These are phyloP conservation scores for Erebia palarica DNA, from an alignment of 2,888 invertebrate species.

Conservation along the genomic window DNA sequence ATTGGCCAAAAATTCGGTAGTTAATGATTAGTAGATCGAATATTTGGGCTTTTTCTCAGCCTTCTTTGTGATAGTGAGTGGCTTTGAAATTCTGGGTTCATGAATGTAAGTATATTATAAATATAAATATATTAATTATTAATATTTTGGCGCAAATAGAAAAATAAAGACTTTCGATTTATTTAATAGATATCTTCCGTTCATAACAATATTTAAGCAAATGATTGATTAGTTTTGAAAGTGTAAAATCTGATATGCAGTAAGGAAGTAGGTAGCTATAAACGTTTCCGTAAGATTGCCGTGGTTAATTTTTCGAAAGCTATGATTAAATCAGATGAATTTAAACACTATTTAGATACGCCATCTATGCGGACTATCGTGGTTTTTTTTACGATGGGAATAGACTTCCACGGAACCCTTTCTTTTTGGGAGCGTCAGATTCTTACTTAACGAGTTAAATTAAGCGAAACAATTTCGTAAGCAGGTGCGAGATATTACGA, in stretches of 20 bases:
- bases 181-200: not conserved
- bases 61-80: too few relatives aligned
- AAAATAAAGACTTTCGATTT: too few relatives aligned
- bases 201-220: not conserved
- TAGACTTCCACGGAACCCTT: not conserved
- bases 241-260: conserved; percentile 6
- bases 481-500: conserved; percentile 22
- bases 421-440: not conserved
- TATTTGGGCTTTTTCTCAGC: too few relatives aligned
- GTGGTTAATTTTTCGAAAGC: conserved; percentile 10
- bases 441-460: not conserved
- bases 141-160: too few relatives aligned
- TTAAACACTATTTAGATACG: not conserved
- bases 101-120: too few relatives aligned
- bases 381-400: not conserved
- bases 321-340: not conserved
- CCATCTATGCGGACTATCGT: not conserved
- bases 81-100: too few relatives aligned
- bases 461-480: conserved; percentile 21
- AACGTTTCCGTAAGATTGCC: conserved; percentile 14
- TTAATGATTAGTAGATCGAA: too few relatives aligned
- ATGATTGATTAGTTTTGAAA: conserved; percentile 6
- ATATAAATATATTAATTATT: too few relatives aligned
- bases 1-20: not conserved
- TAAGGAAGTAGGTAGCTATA: conserved; percentile 7